Evolutionary conservation across 2,113 vertebrate species (phyloP), one percentile per base, ranked within the genome.

Genomic region (Eira barbara): DNA sequence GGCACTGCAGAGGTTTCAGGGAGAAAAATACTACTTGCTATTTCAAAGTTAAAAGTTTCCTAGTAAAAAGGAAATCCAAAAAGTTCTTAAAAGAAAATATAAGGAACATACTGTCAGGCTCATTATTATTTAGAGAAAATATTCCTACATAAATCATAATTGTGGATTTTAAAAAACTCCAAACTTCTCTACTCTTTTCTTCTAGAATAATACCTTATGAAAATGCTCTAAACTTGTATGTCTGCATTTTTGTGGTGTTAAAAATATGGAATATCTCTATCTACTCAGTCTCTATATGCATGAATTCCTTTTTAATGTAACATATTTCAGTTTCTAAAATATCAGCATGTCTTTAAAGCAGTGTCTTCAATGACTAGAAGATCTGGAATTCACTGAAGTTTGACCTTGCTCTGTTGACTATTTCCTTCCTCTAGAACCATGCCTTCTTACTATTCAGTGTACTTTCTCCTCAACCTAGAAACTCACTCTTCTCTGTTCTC

Each of bases 1-100:
- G 97, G 92, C 52, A 74, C 82, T 63, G 42, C 57, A 80, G 61
- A 87, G 76, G 15, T 94, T 96, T 88, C 31, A 88, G 49, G 78
- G 52, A 94, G 65, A 52, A 96, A 96, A 95, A 94, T 90, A 89
- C 39, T 81, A 23, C n/a, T 90, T 94, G 87, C 69, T 36, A 8
- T 95, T 82, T 59, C 5, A 63, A 81, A 69, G 69, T 42, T 86
- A 76, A 94, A 97, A 73, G 45, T 95, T 89, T 74, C 21, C 5
- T 90, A 78, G 42, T 49, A 74, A 67, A 86, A 91, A 91, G 49
- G 17, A 80, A 94, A 83, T 47, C 27, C 8, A 61, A 88, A 95
- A 80, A 71, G 14, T 86, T 80, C 29, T 83, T 73, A 45, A 63
- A 86, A 93, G 18, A 90, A 27, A 36, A 52, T 63, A 23, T n/a